A percentile compares a stretch with the other conserved stretches of the same genome.
These are phyloP conservation scores for Oncopodura yosiiana DNA, from an alignment of 1,140 invertebrate species.

Conservation along the genomic window DNA sequence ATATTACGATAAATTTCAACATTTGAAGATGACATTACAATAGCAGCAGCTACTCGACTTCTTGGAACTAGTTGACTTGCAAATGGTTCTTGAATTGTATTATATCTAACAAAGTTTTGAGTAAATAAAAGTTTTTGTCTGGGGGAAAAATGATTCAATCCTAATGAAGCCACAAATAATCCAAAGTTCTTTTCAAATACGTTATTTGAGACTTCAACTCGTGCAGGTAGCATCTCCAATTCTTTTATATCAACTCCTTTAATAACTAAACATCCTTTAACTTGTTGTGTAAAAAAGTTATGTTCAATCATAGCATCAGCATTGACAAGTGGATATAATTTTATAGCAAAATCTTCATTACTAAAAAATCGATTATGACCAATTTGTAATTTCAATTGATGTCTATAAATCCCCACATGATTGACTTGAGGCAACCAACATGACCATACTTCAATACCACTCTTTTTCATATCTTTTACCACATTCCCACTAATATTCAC, in stretches of 20 bases:
- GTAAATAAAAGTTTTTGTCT: constrained; percentile 73
- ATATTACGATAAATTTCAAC: constrained; percentile 82
- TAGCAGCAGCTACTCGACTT: constrained; percentile 75
- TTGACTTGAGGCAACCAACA: constrained; percentile 53
- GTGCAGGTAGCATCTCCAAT: constrained; percentile 55
- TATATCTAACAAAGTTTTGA: constrained; percentile 76
- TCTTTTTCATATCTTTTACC: constrained; percentile 64
- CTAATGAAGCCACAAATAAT: constrained; percentile 73
- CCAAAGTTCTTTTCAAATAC: constrained; percentile 79
- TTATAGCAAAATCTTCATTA: constrained; percentile 64
- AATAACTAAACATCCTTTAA: constrained; percentile 72
- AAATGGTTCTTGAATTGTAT: constrained; percentile 79
- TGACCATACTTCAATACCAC: constrained; percentile 63
- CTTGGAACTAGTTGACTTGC: constrained; percentile 67
- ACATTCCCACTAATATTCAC: constrained; percentile 77
- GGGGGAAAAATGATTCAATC: constrained; percentile 68
- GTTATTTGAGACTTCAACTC: constrained; percentile 74
- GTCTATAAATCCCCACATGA: constrained; percentile 39
- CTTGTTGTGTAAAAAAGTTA: constrained; percentile 74
- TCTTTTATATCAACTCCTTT: constrained; percentile 68
- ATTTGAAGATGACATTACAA: constrained; percentile 76
- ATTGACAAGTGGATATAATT: constrained; percentile 75
- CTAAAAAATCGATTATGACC: constrained; percentile 73
- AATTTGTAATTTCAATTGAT: constrained; percentile 55
- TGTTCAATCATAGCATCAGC: constrained; percentile 66